phyloP scores from a whole-genome alignment of 2,113 vertebrate genomes.

The Mellivora capensis region DNA sequence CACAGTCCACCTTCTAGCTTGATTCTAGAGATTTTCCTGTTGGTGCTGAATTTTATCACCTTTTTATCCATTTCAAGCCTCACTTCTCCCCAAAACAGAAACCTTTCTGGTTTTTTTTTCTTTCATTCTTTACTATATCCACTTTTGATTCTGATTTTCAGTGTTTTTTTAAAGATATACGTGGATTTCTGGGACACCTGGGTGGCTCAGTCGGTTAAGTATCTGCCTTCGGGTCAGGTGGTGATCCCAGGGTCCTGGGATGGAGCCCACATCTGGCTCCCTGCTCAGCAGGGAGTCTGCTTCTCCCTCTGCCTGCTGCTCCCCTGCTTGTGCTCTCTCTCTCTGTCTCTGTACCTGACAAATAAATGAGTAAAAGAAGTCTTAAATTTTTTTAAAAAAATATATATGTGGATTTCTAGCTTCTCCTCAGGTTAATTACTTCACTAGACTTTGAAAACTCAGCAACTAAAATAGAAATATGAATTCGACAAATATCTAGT shows the following conservation, averaged over 20 bases:
- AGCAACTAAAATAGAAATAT: not conserved
- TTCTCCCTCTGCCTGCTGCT: too few relatives aligned
- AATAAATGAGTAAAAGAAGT: too few relatives aligned
- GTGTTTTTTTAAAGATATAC: not conserved
- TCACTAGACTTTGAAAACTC: constrained; percentile 10
- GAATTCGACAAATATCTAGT: not conserved
- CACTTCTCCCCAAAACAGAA: constrained; percentile 6
- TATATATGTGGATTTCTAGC: not conserved
- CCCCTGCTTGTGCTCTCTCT: too few relatives aligned
- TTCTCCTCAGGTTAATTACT: not conserved
- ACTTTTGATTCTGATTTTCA: constrained; percentile 3
- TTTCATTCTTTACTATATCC: not conserved
- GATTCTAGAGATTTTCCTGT: not conserved
- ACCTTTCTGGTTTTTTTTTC: not conserved
- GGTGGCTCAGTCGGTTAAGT: too few relatives aligned
- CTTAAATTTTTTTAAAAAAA: too few relatives aligned
- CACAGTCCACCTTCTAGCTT: not conserved
- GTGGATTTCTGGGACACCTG: too few relatives aligned
- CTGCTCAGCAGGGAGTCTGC: too few relatives aligned
- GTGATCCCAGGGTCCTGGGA: too few relatives aligned
- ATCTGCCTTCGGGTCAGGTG: too few relatives aligned
- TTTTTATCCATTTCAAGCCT: constrained; percentile 24
- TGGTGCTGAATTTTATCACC: not conserved
- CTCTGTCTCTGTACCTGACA: too few relatives aligned
- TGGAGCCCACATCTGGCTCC: too few relatives aligned